A percentile compares a stretch with the other conserved stretches of the same genome.
Evolutionary conservation across 2,888 invertebrate species (phyloP).

Genomic region (Trichogramma evanescens): DNA sequence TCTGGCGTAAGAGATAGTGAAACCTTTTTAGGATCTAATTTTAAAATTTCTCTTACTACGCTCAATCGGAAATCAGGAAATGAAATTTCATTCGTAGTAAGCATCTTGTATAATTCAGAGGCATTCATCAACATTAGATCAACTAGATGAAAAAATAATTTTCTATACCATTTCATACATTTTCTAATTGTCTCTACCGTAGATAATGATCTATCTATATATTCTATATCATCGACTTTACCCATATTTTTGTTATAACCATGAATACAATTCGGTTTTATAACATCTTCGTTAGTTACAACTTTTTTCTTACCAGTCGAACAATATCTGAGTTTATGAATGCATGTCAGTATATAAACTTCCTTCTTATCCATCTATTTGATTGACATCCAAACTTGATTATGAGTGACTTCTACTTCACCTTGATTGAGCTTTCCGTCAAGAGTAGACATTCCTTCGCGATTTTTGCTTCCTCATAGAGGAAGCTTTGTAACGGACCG

Average conservation of each 20-base stretch:
- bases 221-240: conserved; percentile 15
- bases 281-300: conserved; percentile 20
- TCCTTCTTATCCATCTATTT: conserved; percentile 35
- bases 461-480: neutral
- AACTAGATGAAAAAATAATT: conserved; percentile 31
- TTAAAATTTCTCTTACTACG: neutral
- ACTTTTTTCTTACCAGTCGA: conserved; percentile 14
- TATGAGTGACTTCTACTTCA: conserved; percentile 5
- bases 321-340: conserved; percentile 21
- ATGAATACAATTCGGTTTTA: conserved; percentile 15
- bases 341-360: conserved; percentile 27
- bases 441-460: conserved; percentile 6
- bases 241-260: conserved; percentile 20
- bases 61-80: conserved; percentile 5
- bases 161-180: conserved; percentile 27
- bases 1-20: too few species aligned
- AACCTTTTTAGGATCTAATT: neutral
- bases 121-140: conserved; percentile 25
- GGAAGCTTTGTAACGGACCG: too few species aligned
- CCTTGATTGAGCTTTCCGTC: neutral
- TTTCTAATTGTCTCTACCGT: conserved; percentile 20
- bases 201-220: conserved; percentile 20
- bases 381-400: conserved; percentile 19
- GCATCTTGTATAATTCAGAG: conserved; percentile 16
- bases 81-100: neutral